These are phyloP conservation scores for Agonopterix arenella DNA, from an alignment of 2,888 invertebrate genomes.

Conservation along the genomic window DNA sequence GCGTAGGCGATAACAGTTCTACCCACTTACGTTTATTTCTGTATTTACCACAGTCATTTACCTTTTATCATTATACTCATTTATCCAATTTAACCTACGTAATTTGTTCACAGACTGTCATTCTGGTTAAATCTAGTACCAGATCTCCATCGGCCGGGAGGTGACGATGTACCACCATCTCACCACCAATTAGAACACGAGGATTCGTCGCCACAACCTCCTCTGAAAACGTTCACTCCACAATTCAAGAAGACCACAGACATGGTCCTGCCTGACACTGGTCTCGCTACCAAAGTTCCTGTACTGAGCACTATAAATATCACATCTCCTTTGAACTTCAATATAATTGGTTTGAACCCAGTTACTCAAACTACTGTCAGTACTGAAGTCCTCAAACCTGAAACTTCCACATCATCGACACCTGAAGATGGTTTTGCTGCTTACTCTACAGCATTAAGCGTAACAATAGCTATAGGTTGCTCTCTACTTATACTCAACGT, in stretches of 20 bases:
- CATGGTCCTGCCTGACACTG: constrained; percentile 55
- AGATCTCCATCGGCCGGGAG: constrained; percentile 91
- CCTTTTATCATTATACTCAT: neutral
- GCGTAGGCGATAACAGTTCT: too few species aligned
- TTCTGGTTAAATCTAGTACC: constrained; percentile 97
- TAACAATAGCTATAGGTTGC: constrained; percentile 96
- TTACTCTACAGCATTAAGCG: constrained; percentile 93
- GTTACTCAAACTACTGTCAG: constrained; percentile 47
- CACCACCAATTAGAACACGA: constrained; percentile 91
- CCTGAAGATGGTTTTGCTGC: constrained; percentile 93
- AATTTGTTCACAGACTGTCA: constrained; percentile 79
- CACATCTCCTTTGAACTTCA: constrained; percentile 60
- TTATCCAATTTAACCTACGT: neutral
- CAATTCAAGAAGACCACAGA: constrained; percentile 77
- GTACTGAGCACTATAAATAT: constrained; percentile 56
- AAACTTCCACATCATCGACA: constrained; percentile 70
- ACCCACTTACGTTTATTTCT: neutral
- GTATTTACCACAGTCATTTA: neutral
- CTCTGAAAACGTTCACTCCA: constrained; percentile 73
- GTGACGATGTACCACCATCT: constrained; percentile 89
- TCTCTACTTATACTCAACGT: constrained; percentile 94
- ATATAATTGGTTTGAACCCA: constrained; percentile 54
- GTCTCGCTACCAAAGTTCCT: constrained; percentile 56
- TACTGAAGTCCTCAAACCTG: constrained; percentile 54
- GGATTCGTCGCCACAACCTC: constrained; percentile 76